These are phyloP conservation scores for Xestia ashworthii DNA, from an alignment of 2,888 invertebrate genomes.

Conservation along the genomic window DNA sequence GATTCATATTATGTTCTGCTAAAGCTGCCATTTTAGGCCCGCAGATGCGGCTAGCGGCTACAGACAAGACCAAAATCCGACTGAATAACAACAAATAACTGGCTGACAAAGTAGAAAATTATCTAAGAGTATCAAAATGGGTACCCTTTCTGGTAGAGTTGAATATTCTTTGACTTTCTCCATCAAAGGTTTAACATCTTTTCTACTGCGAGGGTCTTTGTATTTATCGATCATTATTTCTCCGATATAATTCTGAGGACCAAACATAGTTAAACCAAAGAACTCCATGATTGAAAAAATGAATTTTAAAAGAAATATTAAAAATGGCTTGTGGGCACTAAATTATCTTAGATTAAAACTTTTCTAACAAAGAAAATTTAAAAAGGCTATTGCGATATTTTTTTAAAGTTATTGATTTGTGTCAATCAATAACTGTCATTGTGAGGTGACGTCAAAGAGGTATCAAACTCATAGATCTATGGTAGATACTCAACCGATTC, in stretches of 20 bases:
- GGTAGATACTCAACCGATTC: no score
- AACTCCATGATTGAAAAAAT: slow-evolving; percentile 84
- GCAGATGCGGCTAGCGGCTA: not conserved
- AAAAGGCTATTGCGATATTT: not conserved
- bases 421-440: not conserved
- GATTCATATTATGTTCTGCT: no score
- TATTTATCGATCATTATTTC: slow-evolving; percentile 86
- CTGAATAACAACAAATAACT: not conserved
- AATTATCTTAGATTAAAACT: not conserved
- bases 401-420: not conserved
- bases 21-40: no score
- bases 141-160: slow-evolving; percentile 76
- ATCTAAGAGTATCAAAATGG: not conserved
- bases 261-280: slow-evolving; percentile 88
- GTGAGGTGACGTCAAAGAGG: not conserved
- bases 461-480: not conserved
- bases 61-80: not conserved
- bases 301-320: not conserved
- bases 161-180: slow-evolving; percentile 77
- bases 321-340: not conserved
- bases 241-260: slow-evolving; percentile 87
- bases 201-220: slow-evolving; percentile 82
- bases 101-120: not conserved
- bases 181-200: slow-evolving; percentile 80
- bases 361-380: not conserved